Conservation (phyloP, 2,113 vertebrate species). For the Turdus rufiventris region DNA sequence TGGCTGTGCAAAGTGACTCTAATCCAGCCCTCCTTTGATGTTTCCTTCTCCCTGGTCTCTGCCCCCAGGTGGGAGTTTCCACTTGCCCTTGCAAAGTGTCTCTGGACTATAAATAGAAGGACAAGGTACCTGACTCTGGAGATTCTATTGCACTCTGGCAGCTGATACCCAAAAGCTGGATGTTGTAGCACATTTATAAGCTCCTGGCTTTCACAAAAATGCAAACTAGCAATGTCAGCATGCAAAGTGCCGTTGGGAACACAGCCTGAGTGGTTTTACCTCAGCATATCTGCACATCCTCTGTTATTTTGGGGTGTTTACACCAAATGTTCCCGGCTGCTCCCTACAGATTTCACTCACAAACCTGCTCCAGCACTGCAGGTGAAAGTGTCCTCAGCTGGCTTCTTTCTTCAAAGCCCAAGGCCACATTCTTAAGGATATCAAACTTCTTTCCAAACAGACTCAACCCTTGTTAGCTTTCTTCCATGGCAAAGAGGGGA, state of each 20-base stretch:
- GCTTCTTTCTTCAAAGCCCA: not conserved
- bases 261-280: not conserved
- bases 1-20: not conserved
- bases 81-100: not conserved
- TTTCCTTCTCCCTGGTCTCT: not conserved
- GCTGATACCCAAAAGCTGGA: not conserved
- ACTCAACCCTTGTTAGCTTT: not conserved
- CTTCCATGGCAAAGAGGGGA: not conserved
- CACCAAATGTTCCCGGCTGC: not conserved
- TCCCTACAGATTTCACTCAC: not conserved
- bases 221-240: not conserved
- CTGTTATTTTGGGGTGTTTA: not conserved
- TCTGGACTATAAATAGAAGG: not conserved
- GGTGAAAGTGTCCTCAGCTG: not conserved
- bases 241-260: not conserved
- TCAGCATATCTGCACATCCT: not conserved
- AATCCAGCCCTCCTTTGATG: not conserved
- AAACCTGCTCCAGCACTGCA: not conserved
- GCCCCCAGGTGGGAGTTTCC: not conserved
- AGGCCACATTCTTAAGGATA: not conserved
- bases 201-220: not conserved
- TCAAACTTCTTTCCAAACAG: not conserved
- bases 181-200: not conserved
- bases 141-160: slow-evolving; percentile 9
- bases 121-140: not conserved